Evolutionary conservation across 2,888 invertebrate species (phyloP).

Genomic region (Nyleta sp.): DNA sequence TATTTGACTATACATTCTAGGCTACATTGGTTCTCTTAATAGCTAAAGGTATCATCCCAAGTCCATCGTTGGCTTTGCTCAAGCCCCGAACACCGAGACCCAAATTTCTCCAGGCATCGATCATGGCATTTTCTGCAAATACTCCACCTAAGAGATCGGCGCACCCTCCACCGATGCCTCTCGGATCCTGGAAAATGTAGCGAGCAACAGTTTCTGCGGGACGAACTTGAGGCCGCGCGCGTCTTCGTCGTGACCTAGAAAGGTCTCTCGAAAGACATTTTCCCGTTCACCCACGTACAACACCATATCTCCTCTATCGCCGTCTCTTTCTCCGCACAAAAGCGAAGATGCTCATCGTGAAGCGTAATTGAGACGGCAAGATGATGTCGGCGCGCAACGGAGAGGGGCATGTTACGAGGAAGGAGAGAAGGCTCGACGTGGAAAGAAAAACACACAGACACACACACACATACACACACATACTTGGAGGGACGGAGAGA

Average conservation of each 20-base stretch:
- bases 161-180: constrained; percentile 11
- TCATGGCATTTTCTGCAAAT: constrained; percentile 6
- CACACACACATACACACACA: no score
- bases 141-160: constrained; percentile 9
- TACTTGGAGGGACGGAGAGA: constrained; percentile 18
- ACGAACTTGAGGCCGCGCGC: constrained; percentile 66
- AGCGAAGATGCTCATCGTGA: constrained; percentile 71
- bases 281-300: constrained; percentile 80
- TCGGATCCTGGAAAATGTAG: constrained; percentile 41
- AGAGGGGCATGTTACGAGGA: constrained; percentile 12
- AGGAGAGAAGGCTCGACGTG: constrained; percentile 43
- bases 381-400: constrained; percentile 64
- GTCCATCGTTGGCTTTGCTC: no score
- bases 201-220: constrained; percentile 58
- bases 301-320: constrained; percentile 67
- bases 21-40: no score
- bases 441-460: no score
- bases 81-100: no score
- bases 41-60: no score
- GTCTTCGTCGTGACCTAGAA: constrained; percentile 78
- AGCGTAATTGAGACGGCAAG: constrained; percentile 77
- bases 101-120: not conserved
- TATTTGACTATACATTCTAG: no score
- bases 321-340: constrained; percentile 54
- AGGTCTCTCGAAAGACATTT: constrained; percentile 79